phyloP scores from a whole-genome alignment of 2,113 vertebrate species.

The Acinonyx jubatus region DNA sequence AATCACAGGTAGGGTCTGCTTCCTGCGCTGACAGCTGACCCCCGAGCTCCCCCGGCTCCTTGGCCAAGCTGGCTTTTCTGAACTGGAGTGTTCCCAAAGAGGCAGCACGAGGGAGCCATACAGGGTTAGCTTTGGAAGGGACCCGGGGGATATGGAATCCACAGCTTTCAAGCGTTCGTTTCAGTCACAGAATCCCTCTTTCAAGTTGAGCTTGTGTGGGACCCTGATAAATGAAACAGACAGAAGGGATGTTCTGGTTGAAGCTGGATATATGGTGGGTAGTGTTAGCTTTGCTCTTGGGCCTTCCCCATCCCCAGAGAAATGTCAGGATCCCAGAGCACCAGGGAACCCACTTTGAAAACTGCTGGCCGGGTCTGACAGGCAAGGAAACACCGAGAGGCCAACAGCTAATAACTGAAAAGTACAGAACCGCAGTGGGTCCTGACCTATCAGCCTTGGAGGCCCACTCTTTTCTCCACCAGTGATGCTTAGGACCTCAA shows the following conservation, averaged over 20 bases:
- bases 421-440: neutral
- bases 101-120: rapidly evolving
- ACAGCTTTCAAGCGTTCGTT: neutral
- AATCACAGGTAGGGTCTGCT: slow-evolving; percentile 90
- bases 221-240: neutral
- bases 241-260: neutral
- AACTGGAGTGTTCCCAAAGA: neutral
- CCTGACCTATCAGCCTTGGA: neutral
- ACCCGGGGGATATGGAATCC: too few species aligned
- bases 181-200: neutral
- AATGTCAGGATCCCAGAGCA: neutral
- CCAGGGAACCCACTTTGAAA: neutral
- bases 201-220: neutral
- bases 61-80: neutral
- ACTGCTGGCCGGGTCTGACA: neutral
- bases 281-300: neutral
- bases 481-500: neutral
- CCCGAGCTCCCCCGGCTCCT: rapidly evolving
- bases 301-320: neutral
- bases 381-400: neutral
- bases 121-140: neutral
- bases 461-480: neutral
- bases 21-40: neutral
- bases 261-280: neutral
- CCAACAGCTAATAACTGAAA: neutral